A percentile compares a stretch with the other conserved stretches of the same genome.
These are phyloP conservation scores for Teleogryllus occipitalis DNA, from an alignment of 1,140 invertebrate species.

Conservation along the genomic window DNA sequence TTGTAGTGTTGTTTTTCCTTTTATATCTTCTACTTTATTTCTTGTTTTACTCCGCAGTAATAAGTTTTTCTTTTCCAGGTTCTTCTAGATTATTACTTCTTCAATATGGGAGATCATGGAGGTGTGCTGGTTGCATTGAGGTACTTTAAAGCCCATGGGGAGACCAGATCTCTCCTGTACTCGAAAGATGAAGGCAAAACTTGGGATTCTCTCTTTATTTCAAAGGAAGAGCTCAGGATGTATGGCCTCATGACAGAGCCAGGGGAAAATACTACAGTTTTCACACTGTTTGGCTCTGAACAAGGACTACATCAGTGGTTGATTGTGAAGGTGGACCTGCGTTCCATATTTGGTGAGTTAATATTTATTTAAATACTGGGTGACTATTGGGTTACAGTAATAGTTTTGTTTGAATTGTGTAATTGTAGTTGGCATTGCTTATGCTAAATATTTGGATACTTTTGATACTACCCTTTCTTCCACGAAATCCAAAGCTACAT, in stretches of 20 bases:
- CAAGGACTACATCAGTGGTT: slow-evolving; percentile 71
- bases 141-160: slow-evolving; percentile 61
- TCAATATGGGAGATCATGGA: slow-evolving; percentile 85
- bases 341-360: slow-evolving; percentile 51
- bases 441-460: no score
- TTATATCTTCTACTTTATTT: no score
- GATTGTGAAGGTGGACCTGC: slow-evolving; percentile 74
- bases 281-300: slow-evolving; percentile 82
- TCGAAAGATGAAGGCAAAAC: slow-evolving; percentile 78
- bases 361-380: background rate
- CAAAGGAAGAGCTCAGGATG: slow-evolving; percentile 59
- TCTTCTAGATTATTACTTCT: slow-evolving; percentile 75
- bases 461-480: no score
- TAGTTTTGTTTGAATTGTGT: no score
- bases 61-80: slow-evolving; percentile 35
- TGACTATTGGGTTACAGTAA: background rate
- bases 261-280: slow-evolving; percentile 82
- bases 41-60: background rate
- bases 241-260: slow-evolving; percentile 87
- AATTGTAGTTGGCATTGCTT: no score
- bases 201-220: slow-evolving; percentile 65
- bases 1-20: background rate
- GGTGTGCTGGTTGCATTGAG: slow-evolving; percentile 73
- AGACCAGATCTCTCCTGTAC: slow-evolving; percentile 70
- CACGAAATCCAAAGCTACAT: no score